Base-by-base conservation (phyloP, 2,888 invertebrate genomes). In the Mythimna lalbum region DNA sequence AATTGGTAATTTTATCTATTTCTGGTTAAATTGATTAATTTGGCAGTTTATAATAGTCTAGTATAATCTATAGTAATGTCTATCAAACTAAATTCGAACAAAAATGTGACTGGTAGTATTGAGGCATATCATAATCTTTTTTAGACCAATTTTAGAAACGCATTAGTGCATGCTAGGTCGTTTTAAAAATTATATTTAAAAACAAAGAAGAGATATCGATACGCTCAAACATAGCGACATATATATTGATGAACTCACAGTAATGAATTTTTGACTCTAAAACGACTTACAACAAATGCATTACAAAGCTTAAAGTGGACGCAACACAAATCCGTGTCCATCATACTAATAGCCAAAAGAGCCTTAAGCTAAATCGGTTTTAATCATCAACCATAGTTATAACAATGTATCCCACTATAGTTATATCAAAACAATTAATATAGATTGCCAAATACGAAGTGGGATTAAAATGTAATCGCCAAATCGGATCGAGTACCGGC, bases 381-480 rank as follows among this genome's bases (percentile, higher is more conserved):
- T 61, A 57, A 63, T 52, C 64, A 64, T 52, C 27, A 5, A 47
- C 19, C 9, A 21, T 17, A 56, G 43, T n/a, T 33, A 59, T 17
- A 39, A 43, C 43, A 43, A 4, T n/a, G n/a, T 55, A 27, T 31
- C 17, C 9, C 23, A 36, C 50, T 10, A 61, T 56, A 74, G 66
- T 64, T 55, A 57, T 60, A 72, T 52, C 60, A 70, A 75, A 83
- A 75, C 75, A 81, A 83, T 82, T 83, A 83, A 81, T 70, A 77
- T 71, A 75, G 78, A 84, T 84, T 77, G 84, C 69, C 61, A 71
- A 83, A 78, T 76, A 82, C 76, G 75, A 64, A 67, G 66, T 64
- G 63, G 75, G 84, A 81, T 80, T 85, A 84, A 85, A 82, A 84
- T 84, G 80, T 84, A 85, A 88, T 87, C 86, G 74, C 80, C 78